phyloP scores from a whole-genome alignment of 2,113 vertebrate species.

The Aldabrachelys gigantea region DNA sequence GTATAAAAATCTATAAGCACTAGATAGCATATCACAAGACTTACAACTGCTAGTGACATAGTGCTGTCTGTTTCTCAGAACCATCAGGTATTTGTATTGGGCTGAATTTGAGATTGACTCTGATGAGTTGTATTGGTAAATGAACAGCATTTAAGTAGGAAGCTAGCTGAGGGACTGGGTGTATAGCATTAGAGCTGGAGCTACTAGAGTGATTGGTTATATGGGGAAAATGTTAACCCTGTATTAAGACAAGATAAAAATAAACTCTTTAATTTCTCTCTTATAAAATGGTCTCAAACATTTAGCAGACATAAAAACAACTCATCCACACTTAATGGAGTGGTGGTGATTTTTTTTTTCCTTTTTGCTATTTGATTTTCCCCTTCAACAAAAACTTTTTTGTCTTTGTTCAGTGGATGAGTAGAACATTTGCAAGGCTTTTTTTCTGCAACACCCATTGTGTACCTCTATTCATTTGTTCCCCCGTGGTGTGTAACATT shows the following conservation, averaged over 20 bases:
- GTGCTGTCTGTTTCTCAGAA: not conserved
- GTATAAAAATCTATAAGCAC: not conserved
- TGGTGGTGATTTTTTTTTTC: not conserved
- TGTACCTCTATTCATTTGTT: not conserved
- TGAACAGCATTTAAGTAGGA: not conserved
- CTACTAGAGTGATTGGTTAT: not conserved
- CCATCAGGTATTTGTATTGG: not conserved
- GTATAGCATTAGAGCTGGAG: no score
- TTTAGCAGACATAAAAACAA: not conserved
- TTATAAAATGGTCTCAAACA: rapidly evolving
- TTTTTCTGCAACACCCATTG: not conserved
- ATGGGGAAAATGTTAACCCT: not conserved
- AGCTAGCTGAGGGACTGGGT: not conserved
- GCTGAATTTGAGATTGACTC: not conserved
- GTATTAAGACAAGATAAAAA: not conserved
- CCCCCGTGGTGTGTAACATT: not conserved
- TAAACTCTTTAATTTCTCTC: not conserved
- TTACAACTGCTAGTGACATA: no score
- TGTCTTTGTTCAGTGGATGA: not conserved
- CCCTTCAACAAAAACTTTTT: not conserved
- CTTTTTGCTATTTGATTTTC: not conserved
- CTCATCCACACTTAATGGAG: not conserved
- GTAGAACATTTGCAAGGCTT: not conserved
- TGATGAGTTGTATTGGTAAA: not conserved
- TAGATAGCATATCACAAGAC: not conserved